Evolutionary conservation across 2,888 invertebrate species (phyloP).

Genomic region (Campoplex capitator): DNA sequence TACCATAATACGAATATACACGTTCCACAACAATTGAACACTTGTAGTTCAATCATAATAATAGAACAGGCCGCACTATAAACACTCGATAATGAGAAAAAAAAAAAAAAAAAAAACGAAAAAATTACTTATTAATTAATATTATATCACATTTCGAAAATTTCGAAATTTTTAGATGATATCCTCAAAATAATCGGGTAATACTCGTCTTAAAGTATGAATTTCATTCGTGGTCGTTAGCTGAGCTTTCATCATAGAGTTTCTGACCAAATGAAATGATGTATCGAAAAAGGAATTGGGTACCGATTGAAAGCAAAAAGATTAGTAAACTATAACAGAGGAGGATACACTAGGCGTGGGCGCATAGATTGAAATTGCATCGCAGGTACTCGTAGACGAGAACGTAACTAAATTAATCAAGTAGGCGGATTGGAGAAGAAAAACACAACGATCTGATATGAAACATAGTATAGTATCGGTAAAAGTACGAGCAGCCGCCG

Average conservation of each 20-base stretch:
- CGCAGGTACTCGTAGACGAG: not conserved
- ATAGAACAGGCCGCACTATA: not conserved
- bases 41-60: not conserved
- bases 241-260: not conserved
- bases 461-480: not conserved
- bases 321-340: not conserved
- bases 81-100: no score
- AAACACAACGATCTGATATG: constrained; percentile 3
- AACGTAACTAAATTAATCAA: not conserved
- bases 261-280: not conserved
- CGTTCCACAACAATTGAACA: not conserved
- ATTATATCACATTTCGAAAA: no score
- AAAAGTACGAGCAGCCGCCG: not conserved
- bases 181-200: no score
- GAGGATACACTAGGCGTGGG: not conserved
- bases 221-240: not conserved
- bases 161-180: no score
- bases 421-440: not conserved
- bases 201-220: not conserved
- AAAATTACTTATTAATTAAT: no score
- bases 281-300: not conserved
- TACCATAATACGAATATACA: not conserved
- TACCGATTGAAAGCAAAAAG: not conserved
- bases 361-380: not conserved
- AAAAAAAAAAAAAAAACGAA: no score